Percentiles rank a stretch among this genome's conserved stretches.
Evolutionary conservation across 2,888 invertebrate species (phyloP).

Genomic region (Syritta pipiens): DNA sequence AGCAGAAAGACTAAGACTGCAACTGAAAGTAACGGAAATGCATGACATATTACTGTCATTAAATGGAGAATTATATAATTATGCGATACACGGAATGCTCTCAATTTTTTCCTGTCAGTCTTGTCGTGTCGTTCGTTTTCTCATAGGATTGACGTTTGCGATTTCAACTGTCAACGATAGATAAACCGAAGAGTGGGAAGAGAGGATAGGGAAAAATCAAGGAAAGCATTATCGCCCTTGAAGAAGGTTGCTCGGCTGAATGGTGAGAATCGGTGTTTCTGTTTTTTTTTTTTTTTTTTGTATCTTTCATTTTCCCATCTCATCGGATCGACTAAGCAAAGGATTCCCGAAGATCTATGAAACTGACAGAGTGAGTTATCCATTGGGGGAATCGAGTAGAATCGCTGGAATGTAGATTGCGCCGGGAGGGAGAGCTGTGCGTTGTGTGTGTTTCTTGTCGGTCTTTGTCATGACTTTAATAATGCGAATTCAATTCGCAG

Average conservation of each 20-base stretch:
- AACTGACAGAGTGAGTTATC: slow-evolving; percentile 50
- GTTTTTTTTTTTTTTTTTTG: slow-evolving; percentile 11
- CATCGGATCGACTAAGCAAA: slow-evolving; percentile 29
- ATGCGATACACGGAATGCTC: slow-evolving; percentile 67
- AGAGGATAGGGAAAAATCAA: slow-evolving; percentile 2
- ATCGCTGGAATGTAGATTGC: slow-evolving; percentile 54
- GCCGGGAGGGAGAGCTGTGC: slow-evolving; percentile 11
- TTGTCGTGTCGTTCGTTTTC: slow-evolving; percentile 47
- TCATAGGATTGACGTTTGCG: slow-evolving; percentile 64
- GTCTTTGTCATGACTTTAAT: slow-evolving; percentile 46
- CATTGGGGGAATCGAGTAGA: slow-evolving; percentile 45
- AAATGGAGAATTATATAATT: slow-evolving; percentile 69
- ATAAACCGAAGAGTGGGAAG: slow-evolving; percentile 8
- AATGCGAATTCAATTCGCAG: slow-evolving; percentile 69
- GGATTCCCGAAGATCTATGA: slow-evolving; percentile 51
- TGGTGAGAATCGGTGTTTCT: slow-evolving; percentile 55
- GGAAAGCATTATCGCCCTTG: slow-evolving; percentile 63
- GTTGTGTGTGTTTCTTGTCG: slow-evolving; percentile 30
- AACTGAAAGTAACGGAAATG: slow-evolving; percentile 66
- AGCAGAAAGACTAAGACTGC: slow-evolving; percentile 18
- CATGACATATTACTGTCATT: slow-evolving; percentile 69
- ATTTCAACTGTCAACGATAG: slow-evolving; percentile 58
- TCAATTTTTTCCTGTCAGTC: slow-evolving; percentile 56
- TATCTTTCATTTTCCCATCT: slow-evolving; percentile 49
- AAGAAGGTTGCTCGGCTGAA: slow-evolving; percentile 50